A percentile compares a stretch with the other conserved stretches of the same genome.
Conservation (phyloP, 1,140 invertebrate genomes). For the Leptoteleia sp. region DNA sequence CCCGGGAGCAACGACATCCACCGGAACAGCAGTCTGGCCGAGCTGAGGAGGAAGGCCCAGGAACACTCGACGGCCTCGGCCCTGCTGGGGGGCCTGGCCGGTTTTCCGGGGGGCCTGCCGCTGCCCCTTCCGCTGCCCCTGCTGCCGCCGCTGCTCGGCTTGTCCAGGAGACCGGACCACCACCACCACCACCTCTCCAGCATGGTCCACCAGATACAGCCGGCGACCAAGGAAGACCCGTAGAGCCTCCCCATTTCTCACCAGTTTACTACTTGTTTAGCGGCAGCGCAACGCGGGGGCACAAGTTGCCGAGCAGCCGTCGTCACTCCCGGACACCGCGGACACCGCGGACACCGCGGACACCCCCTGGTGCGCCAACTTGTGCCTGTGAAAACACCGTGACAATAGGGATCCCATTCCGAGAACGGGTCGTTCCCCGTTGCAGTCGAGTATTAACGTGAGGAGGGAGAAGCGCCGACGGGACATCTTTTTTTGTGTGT, state of each 20-base stretch:
- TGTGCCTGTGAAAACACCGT: conserved; percentile 68
- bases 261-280: no score
- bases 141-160: conserved; percentile 79
- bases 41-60: conserved; percentile 92
- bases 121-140: conserved; percentile 81
- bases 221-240: conserved; percentile 77
- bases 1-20: conserved; percentile 82
- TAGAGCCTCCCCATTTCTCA: no score
- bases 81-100: conserved; percentile 80
- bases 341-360: no score
- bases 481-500: no score
- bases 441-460: no score
- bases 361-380: conserved; percentile 65
- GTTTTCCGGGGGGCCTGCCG: conserved; percentile 81
- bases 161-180: conserved; percentile 77
- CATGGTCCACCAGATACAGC: conserved; percentile 77
- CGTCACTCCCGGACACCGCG: no score
- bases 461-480: conserved; percentile 15
- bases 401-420: conserved; percentile 64
- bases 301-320: neutral
- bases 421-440: no score
- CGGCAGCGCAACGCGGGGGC: no score
- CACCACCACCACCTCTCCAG: conserved; percentile 74
- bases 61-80: conserved; percentile 92
- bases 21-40: conserved; percentile 90